Evolutionary conservation across 2,113 vertebrate genomes (phyloP).

Genomic region (Chionomys nivalis): DNA sequence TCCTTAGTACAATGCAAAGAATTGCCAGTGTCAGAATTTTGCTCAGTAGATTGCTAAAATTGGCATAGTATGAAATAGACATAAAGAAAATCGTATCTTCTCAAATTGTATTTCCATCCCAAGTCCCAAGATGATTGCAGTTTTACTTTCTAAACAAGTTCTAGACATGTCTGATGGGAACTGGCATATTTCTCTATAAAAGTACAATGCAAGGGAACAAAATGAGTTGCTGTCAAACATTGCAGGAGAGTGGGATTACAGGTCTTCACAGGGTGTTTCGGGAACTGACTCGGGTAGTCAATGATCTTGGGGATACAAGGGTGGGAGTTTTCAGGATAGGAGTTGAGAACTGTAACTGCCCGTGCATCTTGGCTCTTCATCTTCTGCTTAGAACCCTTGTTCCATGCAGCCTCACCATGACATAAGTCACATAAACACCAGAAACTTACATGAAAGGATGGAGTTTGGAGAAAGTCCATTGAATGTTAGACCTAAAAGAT

Average conservation of each 20-base stretch:
- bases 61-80: neutral
- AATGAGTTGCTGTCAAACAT: neutral
- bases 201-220: neutral
- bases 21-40: neutral
- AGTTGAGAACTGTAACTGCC: neutral
- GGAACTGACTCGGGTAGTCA: neutral
- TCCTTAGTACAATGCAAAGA: constrained; percentile 20
- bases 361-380: neutral
- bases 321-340: neutral
- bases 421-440: neutral
- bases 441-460: neutral
- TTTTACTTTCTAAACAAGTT: constrained; percentile 26
- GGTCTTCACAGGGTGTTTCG: neutral
- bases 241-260: neutral
- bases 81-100: constrained; percentile 13
- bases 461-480: neutral
- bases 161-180: neutral
- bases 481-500: neutral
- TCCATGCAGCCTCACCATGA: neutral
- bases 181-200: neutral
- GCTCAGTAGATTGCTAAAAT: constrained; percentile 17
- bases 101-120: neutral
- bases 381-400: neutral
- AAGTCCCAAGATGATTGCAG: neutral
- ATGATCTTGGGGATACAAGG: neutral